Conservation (phyloP, 1,140 invertebrate genomes). For the Diorhabda elongata region DNA sequence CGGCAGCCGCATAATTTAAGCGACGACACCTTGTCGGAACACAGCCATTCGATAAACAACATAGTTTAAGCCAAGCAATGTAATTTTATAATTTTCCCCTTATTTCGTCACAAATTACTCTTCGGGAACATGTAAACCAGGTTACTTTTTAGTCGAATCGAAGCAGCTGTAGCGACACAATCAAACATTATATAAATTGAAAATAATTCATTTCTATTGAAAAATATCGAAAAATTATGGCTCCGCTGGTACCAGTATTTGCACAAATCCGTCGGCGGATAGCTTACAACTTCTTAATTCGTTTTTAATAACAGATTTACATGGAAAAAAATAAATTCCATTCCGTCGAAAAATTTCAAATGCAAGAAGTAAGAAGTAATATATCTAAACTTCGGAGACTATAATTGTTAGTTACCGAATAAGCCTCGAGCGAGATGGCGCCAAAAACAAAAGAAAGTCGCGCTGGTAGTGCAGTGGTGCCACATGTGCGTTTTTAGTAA, state of each 20-base stretch:
- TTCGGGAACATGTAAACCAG: conserved; percentile 45
- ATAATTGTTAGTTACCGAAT: conserved; percentile 40
- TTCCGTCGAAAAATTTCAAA: conserved; percentile 1
- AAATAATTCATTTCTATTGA: background rate
- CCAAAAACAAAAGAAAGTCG: conserved; percentile 41
- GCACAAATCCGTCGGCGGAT: no score
- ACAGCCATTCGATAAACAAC: conserved; percentile 18
- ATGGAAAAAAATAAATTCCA: background rate
- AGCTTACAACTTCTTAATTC: conserved; percentile 27
- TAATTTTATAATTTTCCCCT: conserved; percentile 51
- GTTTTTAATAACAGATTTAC: conserved; percentile 27
- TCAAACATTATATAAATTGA: background rate
- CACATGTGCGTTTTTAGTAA: conserved; percentile 4
- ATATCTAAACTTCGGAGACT: conserved; percentile 39
- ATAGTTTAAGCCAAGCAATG: conserved; percentile 47
- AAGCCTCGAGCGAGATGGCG: conserved; percentile 41
- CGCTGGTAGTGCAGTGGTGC: conserved; percentile 13
- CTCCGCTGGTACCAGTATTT: background rate
- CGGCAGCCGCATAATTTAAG: no score
- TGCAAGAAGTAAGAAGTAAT: conserved; percentile 35
- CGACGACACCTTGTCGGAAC: conserved; percentile 1
- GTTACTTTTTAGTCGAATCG: conserved; percentile 44
- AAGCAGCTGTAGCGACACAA: conserved; percentile 33
- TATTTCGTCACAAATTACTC: conserved; percentile 50
- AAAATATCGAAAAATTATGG: no score